phyloP scores from a whole-genome alignment of 2,888 invertebrate genomes.

The Urechis unicinctus region DNA sequence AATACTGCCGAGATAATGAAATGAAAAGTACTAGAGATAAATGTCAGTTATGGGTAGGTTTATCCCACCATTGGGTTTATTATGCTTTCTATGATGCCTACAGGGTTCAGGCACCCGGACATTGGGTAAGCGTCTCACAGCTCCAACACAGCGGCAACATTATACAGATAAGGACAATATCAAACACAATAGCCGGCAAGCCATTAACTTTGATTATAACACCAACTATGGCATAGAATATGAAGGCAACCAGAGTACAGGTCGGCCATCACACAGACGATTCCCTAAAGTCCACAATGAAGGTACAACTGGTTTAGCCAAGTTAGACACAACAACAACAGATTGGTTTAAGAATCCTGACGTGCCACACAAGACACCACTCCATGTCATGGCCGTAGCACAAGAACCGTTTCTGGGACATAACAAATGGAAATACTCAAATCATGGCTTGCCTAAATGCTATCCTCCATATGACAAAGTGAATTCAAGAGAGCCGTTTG shows the following conservation, averaged over 20 bases:
- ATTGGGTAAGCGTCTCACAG: slow-evolving; percentile 26
- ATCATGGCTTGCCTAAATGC: slow-evolving; percentile 30
- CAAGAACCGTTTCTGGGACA: slow-evolving; percentile 37
- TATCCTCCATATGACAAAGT: slow-evolving; percentile 37
- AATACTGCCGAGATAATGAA: too few species aligned
- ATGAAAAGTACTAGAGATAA: too few species aligned
- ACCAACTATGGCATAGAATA: slow-evolving; percentile 29
- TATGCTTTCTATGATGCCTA: not conserved
- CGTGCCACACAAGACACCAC: slow-evolving; percentile 25
- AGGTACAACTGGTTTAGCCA: slow-evolving; percentile 20
- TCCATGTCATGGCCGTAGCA: slow-evolving; percentile 34
- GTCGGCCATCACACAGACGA: slow-evolving; percentile 26
- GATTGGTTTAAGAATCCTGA: slow-evolving; percentile 24
- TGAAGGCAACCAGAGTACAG: slow-evolving; percentile 20
- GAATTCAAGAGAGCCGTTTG: too few species aligned
- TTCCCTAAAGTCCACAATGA: slow-evolving; percentile 27
- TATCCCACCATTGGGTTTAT: not conserved
- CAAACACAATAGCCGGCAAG: slow-evolving; percentile 24
- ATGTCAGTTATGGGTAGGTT: too few species aligned
- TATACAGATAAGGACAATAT: slow-evolving; percentile 27
- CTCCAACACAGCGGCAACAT: slow-evolving; percentile 26
- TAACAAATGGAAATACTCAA: slow-evolving; percentile 41
- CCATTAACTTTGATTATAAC: slow-evolving; percentile 23
- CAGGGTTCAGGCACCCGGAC: slow-evolving; percentile 28
- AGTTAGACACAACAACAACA: slow-evolving; percentile 28